Base-by-base conservation (phyloP, 2,797 vertebrate genomes). In the Smutsia temminckii region DNA sequence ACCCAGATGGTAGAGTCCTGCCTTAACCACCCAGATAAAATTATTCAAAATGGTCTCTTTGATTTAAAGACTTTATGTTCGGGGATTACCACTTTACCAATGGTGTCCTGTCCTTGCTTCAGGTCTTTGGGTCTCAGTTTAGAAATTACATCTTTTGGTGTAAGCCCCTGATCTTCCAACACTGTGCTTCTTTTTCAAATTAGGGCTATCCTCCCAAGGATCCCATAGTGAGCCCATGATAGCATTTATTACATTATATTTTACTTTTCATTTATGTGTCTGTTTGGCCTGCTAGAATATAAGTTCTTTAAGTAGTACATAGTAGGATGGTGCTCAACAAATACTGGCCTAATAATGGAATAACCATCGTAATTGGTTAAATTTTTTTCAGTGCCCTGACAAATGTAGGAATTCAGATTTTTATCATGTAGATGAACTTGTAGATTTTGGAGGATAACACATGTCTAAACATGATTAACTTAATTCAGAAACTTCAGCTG, bases 401-500 rank as follows among this genome's bases (percentile, higher is more conserved):
- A 85, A 84, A 74, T 29, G 27, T 3, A 59, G 61, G 25, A 91
- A 66, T 57, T 27, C 53, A 88, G 49, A 25, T 55, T 93, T 94
- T 89, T 49, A 94, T 53, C 20, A 57, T 16, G 6, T 18, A 78
- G 9, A 53, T 20, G 85, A 87, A 85, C 6, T 16, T 29, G 6
- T 37, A 27, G 25, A 61, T 77, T 77, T n/a, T 6, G 20, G 42
- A 93, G 46, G 9, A 63, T 46, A 68, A 55, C 77, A 53, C 9
- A 68, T 51, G 8, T 61, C 14, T 95, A 91, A 91, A 69, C 25
- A 46, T 20, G 13, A 72, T 78, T 74, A 68, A 89, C 29, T 79
- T 93, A 84, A 66, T 88, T 77, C 16, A 88, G 64, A 78, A 95
- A 80, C 13, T 75, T 95, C 27, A 92, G 29, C 10, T 93, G 78